Evolutionary conservation across 2,888 invertebrate species (phyloP).

Genomic region (Andrena haemorrhoa): DNA sequence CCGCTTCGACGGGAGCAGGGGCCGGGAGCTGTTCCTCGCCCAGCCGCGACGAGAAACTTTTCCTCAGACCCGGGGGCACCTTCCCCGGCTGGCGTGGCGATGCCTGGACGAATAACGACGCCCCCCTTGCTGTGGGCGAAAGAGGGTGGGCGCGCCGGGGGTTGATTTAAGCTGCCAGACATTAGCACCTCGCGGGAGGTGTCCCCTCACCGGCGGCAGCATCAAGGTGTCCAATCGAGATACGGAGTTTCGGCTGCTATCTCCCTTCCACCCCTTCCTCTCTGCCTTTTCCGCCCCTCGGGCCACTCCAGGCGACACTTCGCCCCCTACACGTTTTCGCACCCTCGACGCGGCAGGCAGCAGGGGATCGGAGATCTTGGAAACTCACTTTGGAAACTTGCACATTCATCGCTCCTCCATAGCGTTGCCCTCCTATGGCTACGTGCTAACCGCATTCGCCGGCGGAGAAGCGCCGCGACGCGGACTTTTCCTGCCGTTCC

Average conservation of each 20-base stretch:
- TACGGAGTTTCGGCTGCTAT: constrained; percentile 63
- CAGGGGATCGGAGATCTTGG: constrained; percentile 50
- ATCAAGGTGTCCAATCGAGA: constrained; percentile 71
- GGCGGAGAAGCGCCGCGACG: constrained; percentile 8
- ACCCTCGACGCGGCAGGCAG: constrained; percentile 40
- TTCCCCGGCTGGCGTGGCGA: constrained; percentile 35
- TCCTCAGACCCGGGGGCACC: constrained; percentile 62
- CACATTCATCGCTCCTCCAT: constrained; percentile 61
- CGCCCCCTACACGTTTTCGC: constrained; percentile 60
- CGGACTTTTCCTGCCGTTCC: constrained; percentile 45
- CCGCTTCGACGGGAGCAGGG: constrained; percentile 29
- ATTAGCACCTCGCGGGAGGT: constrained; percentile 73
- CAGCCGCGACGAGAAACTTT: constrained; percentile 58
- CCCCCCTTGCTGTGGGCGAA: constrained; percentile 1
- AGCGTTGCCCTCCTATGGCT: constrained; percentile 22
- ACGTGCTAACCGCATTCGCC: constrained; percentile 61
- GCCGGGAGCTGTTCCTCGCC: constrained; percentile 14
- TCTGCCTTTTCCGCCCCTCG: constrained; percentile 18
- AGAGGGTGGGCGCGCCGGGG: constrained; percentile 37
- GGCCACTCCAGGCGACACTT: constrained; percentile 51
- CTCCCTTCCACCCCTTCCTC: constrained; percentile 29
- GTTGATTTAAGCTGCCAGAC: constrained; percentile 76
- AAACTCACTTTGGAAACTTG: constrained; percentile 72
- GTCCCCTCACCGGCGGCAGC: constrained; percentile 47
- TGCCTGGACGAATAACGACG: constrained; percentile 37